A percentile compares a stretch with the other conserved stretches of the same genome.
These are phyloP conservation scores for Mechanitis messenoides DNA, from an alignment of 2,888 invertebrate species.

Conservation along the genomic window DNA sequence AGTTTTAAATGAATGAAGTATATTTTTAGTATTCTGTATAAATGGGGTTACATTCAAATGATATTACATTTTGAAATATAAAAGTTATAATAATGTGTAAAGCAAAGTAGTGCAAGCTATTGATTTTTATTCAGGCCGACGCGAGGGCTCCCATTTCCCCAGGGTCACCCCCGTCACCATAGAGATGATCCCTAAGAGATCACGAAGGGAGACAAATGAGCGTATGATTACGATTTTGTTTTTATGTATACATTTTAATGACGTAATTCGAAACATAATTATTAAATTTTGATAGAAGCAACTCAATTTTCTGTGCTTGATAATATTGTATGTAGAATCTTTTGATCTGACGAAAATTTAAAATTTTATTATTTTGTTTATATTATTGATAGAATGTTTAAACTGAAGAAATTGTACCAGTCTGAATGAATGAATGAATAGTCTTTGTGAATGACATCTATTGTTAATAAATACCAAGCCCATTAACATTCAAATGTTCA, in stretches of 20 bases:
- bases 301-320: no score
- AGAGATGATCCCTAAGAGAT: constrained; percentile 9
- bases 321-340: no score
- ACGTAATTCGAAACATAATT: no score
- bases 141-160: constrained; percentile 6
- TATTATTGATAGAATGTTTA: not conserved
- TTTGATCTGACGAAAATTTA: no score
- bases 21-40: no score
- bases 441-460: not conserved
- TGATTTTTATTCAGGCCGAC: constrained; percentile 8
- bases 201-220: constrained; percentile 8
- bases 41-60: not conserved
- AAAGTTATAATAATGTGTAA: not conserved
- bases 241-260: no score
- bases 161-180: constrained; percentile 2
- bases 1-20: no score
- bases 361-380: no score
- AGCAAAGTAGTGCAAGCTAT: not conserved
- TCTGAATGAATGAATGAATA: not conserved
- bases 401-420: not conserved
- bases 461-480: constrained; percentile 4
- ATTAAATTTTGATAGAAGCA: no score
- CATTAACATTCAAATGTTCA: not conserved
- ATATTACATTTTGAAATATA: not conserved
- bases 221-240: not conserved